phyloP scores from a whole-genome alignment of 2,888 invertebrate genomes.

The Drosophila cognata region DNA sequence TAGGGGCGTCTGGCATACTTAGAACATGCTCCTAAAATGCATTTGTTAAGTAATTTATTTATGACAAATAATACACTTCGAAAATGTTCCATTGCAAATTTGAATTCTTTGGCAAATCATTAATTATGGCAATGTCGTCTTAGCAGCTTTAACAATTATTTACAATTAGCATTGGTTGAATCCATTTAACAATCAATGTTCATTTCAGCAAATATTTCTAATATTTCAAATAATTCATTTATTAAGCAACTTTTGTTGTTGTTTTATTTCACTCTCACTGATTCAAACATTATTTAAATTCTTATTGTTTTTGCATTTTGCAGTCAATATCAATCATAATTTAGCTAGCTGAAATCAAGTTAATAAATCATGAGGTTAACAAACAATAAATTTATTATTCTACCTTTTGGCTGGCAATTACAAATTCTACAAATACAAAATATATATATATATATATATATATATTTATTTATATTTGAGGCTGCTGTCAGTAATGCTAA shows the following conservation, averaged over 20 bases:
- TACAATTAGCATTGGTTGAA: background rate
- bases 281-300: background rate
- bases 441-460: background rate
- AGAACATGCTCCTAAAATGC: conserved; percentile 36
- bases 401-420: conserved; percentile 11
- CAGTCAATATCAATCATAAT: background rate
- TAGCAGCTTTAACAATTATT: background rate
- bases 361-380: conserved; percentile 2
- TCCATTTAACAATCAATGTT: conserved; percentile 4
- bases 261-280: background rate
- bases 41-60: conserved; percentile 29
- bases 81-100: conserved; percentile 22
- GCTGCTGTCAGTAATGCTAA: background rate
- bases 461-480: background rate
- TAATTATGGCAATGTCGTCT: conserved; percentile 12
- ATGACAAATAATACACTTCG: conserved; percentile 33
- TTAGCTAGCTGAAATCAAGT: background rate
- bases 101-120: conserved; percentile 21
- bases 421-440: conserved; percentile 2
- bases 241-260: background rate
- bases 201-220: background rate
- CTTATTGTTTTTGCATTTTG: background rate
- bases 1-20: conserved; percentile 29
- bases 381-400: conserved; percentile 9
- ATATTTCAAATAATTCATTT: background rate